phyloP scores from a whole-genome alignment of 1,140 invertebrate species.

The Heliconius hermathena region DNA sequence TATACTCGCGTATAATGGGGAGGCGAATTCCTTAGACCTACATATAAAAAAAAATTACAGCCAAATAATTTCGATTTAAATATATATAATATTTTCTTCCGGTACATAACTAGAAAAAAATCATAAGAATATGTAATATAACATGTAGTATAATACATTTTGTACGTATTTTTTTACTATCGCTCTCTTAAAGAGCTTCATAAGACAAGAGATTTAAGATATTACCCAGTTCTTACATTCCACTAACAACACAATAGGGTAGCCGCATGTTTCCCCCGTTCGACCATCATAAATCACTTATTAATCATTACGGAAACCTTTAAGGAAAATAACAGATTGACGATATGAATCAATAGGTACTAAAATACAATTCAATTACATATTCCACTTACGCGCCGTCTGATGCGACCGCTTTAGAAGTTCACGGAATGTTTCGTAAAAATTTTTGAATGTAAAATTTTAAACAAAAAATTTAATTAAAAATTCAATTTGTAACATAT shows the following conservation, averaged over 20 bases:
- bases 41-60: no score
- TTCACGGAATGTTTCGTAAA: not conserved
- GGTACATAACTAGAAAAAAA: no score
- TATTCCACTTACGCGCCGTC: conserved; percentile 3
- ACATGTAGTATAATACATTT: no score
- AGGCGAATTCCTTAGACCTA: no score
- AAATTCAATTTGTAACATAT: no score
- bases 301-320: conserved; percentile 25
- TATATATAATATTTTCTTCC: no score
- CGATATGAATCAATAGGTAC: conserved; percentile 5
- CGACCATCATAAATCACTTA: conserved; percentile 16
- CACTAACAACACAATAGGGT: not conserved
- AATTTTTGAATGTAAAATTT: not conserved
- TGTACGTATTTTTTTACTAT: not conserved
- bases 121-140: no score
- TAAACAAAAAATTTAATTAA: not conserved
- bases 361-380: conserved; percentile 13
- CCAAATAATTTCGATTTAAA: no score
- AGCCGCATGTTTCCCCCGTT: conserved; percentile 16
- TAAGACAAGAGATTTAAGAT: not conserved
- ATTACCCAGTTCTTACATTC: not conserved
- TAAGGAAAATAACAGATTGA: conserved; percentile 19
- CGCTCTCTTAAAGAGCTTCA: not conserved
- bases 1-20: no score
- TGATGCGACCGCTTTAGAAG: not conserved